Conservation (phyloP, 2,113 vertebrate species). For the Anseranas semipalmata region DNA sequence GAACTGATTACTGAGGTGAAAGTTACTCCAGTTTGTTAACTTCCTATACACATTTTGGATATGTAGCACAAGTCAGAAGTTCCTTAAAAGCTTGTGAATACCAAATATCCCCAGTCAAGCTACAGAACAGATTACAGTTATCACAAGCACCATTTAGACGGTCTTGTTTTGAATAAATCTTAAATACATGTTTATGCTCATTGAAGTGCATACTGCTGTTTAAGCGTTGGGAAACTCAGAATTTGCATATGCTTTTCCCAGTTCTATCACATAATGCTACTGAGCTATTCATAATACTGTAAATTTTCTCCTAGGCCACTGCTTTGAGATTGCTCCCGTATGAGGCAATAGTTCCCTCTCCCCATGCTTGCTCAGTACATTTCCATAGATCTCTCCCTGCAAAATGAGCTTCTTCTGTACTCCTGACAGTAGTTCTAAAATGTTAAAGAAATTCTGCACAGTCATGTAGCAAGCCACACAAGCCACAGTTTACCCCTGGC, state of each 20-base stretch:
- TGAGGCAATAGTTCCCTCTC: not conserved
- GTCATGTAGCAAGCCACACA: not conserved
- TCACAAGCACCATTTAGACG: not conserved
- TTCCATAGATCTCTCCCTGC: not conserved
- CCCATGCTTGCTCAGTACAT: not conserved
- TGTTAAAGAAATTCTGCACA: not conserved
- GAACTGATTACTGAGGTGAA: not conserved
- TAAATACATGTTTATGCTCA: not conserved
- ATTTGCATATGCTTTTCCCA: not conserved
- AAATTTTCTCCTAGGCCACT: not conserved
- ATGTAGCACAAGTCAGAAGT: rapidly evolving
- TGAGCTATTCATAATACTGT: not conserved
- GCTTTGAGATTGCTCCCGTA: not conserved
- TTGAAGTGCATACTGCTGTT: not conserved
- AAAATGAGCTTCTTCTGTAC: not conserved
- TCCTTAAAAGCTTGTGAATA: not conserved
- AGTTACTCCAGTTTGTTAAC: rapidly evolving
- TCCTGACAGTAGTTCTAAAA: not conserved
- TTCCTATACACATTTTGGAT: not conserved
- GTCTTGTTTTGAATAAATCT: not conserved
- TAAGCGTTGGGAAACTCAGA: not conserved
- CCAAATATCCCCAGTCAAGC: not conserved
- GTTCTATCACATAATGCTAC: rapidly evolving
- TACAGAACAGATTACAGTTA: not conserved
- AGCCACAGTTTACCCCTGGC: not conserved